Percentiles rank a stretch among this genome's conserved stretches.
Evolutionary conservation across 2,888 invertebrate genomes (phyloP).

Genomic region (Litoditis marina): DNA sequence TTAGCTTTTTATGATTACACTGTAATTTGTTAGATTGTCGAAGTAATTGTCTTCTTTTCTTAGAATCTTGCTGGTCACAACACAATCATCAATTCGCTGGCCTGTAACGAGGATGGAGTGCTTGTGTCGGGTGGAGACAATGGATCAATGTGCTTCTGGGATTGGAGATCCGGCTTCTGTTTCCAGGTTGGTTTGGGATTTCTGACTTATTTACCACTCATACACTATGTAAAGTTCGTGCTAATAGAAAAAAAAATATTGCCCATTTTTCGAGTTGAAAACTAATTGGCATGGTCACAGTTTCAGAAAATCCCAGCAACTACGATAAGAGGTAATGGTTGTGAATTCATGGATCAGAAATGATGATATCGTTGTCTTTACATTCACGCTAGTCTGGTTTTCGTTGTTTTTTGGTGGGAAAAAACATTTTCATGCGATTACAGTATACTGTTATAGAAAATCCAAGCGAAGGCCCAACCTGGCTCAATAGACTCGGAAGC

Average conservation of each 20-base stretch:
- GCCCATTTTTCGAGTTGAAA: background rate
- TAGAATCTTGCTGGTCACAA: conserved; percentile 78
- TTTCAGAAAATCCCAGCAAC: too few relatives aligned
- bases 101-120: conserved; percentile 89
- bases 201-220: background rate
- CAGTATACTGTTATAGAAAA: conserved; percentile 14
- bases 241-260: background rate
- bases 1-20: too few relatives aligned
- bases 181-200: conserved; percentile 71
- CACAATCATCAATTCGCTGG: conserved; percentile 92
- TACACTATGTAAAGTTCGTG: too few relatives aligned
- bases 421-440: background rate
- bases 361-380: too few relatives aligned
- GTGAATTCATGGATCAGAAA: too few relatives aligned
- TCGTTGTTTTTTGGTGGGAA: background rate
- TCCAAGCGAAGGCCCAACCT: conserved; percentile 71
- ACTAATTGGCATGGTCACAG: too few relatives aligned
- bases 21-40: too few relatives aligned
- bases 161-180: conserved; percentile 98
- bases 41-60: background rate
- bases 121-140: conserved; percentile 95
- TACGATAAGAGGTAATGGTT: too few relatives aligned
- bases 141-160: conserved; percentile 94
- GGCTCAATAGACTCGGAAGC: conserved; percentile 99
- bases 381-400: too few relatives aligned